These are phyloP conservation scores for Sorex araneus DNA, from an alignment of 2,113 vertebrate species.

Conservation along the genomic window DNA sequence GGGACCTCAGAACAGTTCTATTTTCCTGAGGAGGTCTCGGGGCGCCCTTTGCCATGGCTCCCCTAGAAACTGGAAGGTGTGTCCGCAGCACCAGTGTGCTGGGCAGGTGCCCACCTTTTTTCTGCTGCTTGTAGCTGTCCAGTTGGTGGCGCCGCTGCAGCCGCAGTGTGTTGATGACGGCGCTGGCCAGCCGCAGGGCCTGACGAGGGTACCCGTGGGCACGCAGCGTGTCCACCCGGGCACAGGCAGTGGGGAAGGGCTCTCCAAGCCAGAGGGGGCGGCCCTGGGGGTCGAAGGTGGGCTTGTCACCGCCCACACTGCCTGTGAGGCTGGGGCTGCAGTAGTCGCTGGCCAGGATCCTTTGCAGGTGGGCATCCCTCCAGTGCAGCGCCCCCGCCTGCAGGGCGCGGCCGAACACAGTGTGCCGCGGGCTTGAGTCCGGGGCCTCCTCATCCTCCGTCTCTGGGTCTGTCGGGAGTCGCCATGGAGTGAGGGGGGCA, in stretches of 20 bases:
- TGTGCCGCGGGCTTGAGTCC: conserved; percentile 74
- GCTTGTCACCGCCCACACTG: conserved; percentile 77
- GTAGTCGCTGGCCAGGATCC: conserved; percentile 84
- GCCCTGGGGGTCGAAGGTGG: conserved; percentile 87
- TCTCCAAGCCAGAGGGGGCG: conserved; percentile 88
- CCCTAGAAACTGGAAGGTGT: not conserved
- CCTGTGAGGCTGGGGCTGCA: conserved; percentile 78
- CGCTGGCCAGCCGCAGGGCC: conserved; percentile 86
- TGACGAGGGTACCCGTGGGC: conserved; percentile 87
- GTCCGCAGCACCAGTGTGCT: fast-evolving
- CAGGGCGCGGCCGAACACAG: conserved; percentile 86
- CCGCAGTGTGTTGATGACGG: conserved; percentile 85
- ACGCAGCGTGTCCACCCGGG: conserved; percentile 88
- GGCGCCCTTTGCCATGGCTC: not conserved
- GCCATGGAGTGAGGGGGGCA: not conserved
- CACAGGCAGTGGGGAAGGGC: conserved; percentile 88
- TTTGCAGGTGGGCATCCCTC: conserved; percentile 86
- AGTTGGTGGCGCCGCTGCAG: conserved; percentile 86
- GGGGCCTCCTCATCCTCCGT: conserved; percentile 44
- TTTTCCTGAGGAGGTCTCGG: not conserved
- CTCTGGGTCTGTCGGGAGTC: conserved; percentile 27
- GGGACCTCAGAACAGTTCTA: not conserved
- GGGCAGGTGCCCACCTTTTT: conserved; percentile 81
- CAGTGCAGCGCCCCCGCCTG: conserved; percentile 86
- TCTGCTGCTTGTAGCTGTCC: conserved; percentile 87